Evolutionary conservation across 2,113 vertebrate species (phyloP).

Genomic region (Ciconia boyciana): DNA sequence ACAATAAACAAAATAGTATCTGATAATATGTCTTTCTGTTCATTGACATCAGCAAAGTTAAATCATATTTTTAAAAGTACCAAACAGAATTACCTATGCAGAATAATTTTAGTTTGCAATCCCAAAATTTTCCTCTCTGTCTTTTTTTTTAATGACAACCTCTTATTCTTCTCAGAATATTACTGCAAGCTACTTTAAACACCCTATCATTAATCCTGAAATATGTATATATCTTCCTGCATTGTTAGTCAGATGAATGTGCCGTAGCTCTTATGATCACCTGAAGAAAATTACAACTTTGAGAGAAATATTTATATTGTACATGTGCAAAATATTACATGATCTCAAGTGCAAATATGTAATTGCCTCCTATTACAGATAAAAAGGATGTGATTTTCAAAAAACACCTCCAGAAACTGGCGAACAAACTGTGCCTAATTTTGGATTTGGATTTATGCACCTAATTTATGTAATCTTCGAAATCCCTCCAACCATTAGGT

Average conservation of each 20-base stretch:
- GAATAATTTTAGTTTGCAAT: slow-evolving; percentile 47
- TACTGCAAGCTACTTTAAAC: slow-evolving; percentile 38
- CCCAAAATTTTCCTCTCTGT: slow-evolving; percentile 13
- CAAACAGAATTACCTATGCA: not conserved
- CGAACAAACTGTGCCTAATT: not conserved
- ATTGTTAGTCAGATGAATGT: slow-evolving; percentile 56
- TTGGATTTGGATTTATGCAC: not conserved
- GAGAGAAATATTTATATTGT: slow-evolving; percentile 34
- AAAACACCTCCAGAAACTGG: not conserved
- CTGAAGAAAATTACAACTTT: slow-evolving; percentile 51
- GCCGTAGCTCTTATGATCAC: slow-evolving; percentile 27
- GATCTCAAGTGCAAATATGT: not conserved
- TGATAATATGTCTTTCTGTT: not conserved
- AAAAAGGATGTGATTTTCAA: not conserved
- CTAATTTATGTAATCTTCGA: not conserved
- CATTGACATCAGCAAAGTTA: not conserved
- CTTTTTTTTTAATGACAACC: slow-evolving; percentile 52
- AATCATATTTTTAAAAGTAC: not conserved
- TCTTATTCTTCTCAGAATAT: slow-evolving; percentile 49
- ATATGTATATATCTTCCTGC: slow-evolving; percentile 48
- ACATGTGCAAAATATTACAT: slow-evolving; percentile 8
- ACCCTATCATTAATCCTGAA: slow-evolving; percentile 67
- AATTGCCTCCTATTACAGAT: not conserved
- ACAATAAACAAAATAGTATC: not conserved
- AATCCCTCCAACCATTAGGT: not conserved